Base-by-base conservation (phyloP, 1,140 invertebrate species). In the Odontomachus brunneus region DNA sequence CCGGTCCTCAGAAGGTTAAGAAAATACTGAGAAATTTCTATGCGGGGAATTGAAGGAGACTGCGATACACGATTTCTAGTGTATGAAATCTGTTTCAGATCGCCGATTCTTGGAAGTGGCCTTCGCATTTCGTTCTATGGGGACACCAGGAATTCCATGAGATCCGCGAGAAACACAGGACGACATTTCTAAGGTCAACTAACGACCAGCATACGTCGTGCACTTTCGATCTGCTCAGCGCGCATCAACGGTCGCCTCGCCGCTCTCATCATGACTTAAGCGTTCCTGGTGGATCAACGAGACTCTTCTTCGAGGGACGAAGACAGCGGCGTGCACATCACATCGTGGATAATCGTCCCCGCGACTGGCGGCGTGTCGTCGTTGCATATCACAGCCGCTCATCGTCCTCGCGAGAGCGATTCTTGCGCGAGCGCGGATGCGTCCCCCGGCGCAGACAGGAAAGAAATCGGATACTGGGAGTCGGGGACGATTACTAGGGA, bases 261-360 rank as follows among this genome's bases (percentile, higher is more conserved):
- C 33, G 9, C 3, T 63, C 49, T 51, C 14, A 15, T 33, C 26
- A 2, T 24, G n/a, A 57, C 51, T 29, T 19, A 12, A 22, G 15
- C n/a, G 22, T 80, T 69, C 59, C 67, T 69, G 3, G 69, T 57
- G 51, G 63, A 57, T 11, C 49, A 26, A 11, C 63, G 11, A 48
- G 24, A 33, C 29, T 44, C 38, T 11, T 48, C 38, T 44, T 69
- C 62, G 26, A 66, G 49, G 17, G 33, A 55, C 44, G 15, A 53
- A 19, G 15, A 19, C 63, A 44, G 65, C 22, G 38, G 38, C 38
- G 38, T 33, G 65, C n/a, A 19, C 19, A 48, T 80, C 65, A n/a
- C n/a, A 80, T 71, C 65, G 65, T 24, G n/a, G 51, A 80, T 80
- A 80, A 80, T 80, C 33, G 51, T n/a, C n/a, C n/a, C n/a, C n/a